Conservation (phyloP, 2,797 vertebrate genomes). For the Anomalospiza imberbis region DNA sequence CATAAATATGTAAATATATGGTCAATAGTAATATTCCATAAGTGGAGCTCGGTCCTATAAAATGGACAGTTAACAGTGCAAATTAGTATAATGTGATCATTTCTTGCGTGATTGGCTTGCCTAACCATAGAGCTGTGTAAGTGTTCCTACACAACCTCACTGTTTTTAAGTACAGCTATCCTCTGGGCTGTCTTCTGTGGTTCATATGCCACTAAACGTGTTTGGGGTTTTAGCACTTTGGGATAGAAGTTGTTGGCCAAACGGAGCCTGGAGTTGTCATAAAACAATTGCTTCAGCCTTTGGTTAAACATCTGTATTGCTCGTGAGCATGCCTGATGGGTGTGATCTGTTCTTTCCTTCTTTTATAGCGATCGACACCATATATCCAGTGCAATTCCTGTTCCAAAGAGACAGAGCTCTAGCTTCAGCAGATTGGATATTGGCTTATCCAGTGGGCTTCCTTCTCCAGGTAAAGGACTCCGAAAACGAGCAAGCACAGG, state of each 20-base stretch:
- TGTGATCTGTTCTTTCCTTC: not conserved
- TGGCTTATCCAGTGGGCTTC: conserved; percentile 73
- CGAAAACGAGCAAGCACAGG: conserved; percentile 88
- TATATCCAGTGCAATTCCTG: conserved; percentile 88
- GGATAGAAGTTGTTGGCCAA: not conserved
- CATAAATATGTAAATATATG: not conserved
- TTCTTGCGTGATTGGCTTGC: conserved; percentile 24
- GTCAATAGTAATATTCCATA: not conserved
- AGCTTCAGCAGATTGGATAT: conserved; percentile 77
- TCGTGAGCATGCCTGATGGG: not conserved
- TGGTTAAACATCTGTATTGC: not conserved
- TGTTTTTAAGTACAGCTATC: not conserved
- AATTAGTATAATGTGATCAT: conserved; percentile 9
- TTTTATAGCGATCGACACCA: conserved; percentile 85
- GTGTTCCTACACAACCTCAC: not conserved
- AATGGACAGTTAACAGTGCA: not conserved
- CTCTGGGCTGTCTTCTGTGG: not conserved
- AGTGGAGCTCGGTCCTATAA: not conserved
- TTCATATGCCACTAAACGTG: not conserved
- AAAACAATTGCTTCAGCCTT: not conserved
- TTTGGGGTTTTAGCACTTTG: not conserved
- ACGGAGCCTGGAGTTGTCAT: not conserved
- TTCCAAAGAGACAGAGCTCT: conserved; percentile 85
- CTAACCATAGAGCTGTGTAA: not conserved
- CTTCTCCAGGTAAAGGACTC: conserved; percentile 85